Conservation (phyloP, 2,113 vertebrate species). For the Balaenoptera acutorostrata region DNA sequence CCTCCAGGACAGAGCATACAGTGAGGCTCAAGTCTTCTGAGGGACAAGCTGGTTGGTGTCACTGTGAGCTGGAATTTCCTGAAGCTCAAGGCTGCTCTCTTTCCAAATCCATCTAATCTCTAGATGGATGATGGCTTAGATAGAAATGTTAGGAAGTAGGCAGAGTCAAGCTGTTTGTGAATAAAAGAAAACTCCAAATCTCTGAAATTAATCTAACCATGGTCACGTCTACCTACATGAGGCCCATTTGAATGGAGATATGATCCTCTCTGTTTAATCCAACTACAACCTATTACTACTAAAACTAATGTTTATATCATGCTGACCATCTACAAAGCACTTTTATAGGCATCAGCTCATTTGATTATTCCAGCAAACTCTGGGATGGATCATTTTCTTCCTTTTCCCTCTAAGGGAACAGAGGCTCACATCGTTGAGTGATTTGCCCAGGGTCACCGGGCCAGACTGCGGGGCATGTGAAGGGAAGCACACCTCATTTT, state of each 20-base stretch:
- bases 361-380: conserved; percentile 6
- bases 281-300: neutral
- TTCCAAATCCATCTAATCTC: conserved; percentile 14
- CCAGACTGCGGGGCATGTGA: neutral
- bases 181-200: neutral
- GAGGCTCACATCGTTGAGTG: neutral
- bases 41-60: neutral
- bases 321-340: conserved; percentile 2
- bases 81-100: neutral
- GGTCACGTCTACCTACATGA: neutral
- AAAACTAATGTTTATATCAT: neutral
- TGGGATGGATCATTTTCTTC: neutral
- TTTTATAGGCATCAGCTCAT: neutral
- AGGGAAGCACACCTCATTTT: neutral
- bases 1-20: neutral
- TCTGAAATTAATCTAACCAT: neutral
- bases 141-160: neutral
- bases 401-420: neutral
- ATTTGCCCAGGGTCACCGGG: neutral
- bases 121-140: neutral
- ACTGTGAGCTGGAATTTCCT: neutral
- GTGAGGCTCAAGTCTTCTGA: neutral
- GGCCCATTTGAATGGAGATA: neutral
- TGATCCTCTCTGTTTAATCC: neutral
- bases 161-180: neutral